Percentiles rank a stretch among this genome's conserved stretches.
phyloP scores from a whole-genome alignment of 1,140 invertebrate species.

The Diorhabda carinulata region DNA sequence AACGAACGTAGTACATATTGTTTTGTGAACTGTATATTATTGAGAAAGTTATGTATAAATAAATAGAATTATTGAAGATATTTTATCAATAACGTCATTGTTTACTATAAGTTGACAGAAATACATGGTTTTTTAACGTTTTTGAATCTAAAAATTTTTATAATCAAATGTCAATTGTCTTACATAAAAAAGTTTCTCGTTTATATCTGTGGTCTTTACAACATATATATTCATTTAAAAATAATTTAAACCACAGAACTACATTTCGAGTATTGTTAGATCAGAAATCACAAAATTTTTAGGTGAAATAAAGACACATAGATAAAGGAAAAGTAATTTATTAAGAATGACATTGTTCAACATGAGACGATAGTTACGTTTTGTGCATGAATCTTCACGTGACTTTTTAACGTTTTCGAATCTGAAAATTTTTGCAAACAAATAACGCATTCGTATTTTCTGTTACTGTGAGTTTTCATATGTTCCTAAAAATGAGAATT shows the following conservation, averaged over 20 bases:
- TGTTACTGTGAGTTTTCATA: conserved; percentile 55
- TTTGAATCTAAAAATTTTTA: conserved; percentile 53
- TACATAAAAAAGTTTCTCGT: too few species aligned
- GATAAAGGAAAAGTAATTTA: background rate
- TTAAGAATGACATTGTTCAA: conserved; percentile 23
- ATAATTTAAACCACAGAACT: too few species aligned
- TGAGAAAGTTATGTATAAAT: too few species aligned
- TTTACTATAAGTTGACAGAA: conserved; percentile 19
- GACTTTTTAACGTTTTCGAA: conserved; percentile 54
- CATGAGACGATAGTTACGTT: conserved; percentile 17
- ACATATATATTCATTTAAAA: too few species aligned
- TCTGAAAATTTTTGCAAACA: conserved; percentile 53
- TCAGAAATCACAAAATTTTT: too few species aligned
- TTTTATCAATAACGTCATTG: conserved; percentile 17
- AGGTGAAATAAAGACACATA: too few species aligned
- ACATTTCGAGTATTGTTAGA: too few species aligned
- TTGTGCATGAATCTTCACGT: conserved; percentile 51
- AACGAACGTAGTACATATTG: too few species aligned
- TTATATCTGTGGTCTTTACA: too few species aligned
- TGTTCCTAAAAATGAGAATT: conserved; percentile 58
- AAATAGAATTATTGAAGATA: background rate
- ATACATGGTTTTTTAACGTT: conserved; percentile 54
- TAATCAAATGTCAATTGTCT: conserved; percentile 46
- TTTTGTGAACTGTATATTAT: too few species aligned
- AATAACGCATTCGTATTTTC: conserved; percentile 51